Base-by-base conservation (phyloP, 2,888 invertebrate genomes). In the Ectemnius continuus region DNA sequence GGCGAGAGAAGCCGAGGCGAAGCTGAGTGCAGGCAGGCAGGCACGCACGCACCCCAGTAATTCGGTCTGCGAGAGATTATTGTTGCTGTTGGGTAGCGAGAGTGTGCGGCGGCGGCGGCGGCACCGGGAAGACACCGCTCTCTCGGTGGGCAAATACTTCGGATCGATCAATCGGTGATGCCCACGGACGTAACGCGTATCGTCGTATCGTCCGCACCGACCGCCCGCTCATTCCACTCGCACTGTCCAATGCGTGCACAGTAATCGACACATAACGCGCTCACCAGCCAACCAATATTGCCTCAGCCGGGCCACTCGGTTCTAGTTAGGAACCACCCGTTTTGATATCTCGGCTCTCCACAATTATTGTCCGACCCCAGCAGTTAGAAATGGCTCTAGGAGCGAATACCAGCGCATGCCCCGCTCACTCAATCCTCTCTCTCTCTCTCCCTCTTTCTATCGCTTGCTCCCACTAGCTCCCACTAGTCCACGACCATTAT, bases 331-430 rank as follows among this genome's bases (percentile, higher is more conserved):
- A 80, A 77, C 77, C 73, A 80, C 78, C 76, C 64, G 63, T 73
- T 68, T 67, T 76, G 67, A 78, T 71, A 67, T 74, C 78, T 75
- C 70, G 36, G 36, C 36, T 36, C 36, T 36, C 36, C 36, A 36
- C 36, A 36, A 36, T 36, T 70, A 52, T 16, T 70, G 59, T 64
- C 62, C 66, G 63, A 77, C 75, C 67, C 61, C 60, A 62, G 70
- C 58, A 71, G 36, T 56, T 63, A 74, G 66, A 76, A 73, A 70
- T 77, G 73, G 73, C 64, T 63, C 65, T 67, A 70, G 75, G 78
- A 68, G 66, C 63, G 68, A 65, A 68, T 73, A 63, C 66, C 73
- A 75, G 78, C 80, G 80, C 80, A 80, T 80, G 80, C 80, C 80
- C 80, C 78, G 70, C 80, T 77, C 77, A 8, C 36, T 11, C 11